Evolutionary conservation across 1,140 invertebrate species (phyloP).

Genomic region (Luehdorfia chinensis): DNA sequence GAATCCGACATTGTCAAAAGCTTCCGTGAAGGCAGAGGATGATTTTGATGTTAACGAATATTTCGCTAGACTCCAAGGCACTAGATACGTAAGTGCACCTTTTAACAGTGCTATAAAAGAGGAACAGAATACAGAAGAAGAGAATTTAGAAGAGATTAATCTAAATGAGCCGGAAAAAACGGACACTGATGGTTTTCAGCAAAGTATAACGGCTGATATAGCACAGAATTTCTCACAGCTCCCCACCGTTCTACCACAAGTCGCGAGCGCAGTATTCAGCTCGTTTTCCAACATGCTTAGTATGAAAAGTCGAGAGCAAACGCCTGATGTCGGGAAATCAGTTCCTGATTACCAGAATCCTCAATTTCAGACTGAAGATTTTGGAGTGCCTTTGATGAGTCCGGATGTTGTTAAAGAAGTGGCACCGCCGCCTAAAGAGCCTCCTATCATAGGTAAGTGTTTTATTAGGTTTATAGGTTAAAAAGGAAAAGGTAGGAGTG

Average conservation of each 20-base stretch:
- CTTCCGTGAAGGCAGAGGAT: constrained; percentile 47
- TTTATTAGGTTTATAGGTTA: no score
- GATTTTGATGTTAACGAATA: constrained; percentile 74
- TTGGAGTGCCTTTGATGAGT: constrained; percentile 25
- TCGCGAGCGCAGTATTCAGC: constrained; percentile 78
- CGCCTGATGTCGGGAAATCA: constrained; percentile 34
- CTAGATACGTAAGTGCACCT: constrained; percentile 60
- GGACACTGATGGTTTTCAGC: constrained; percentile 39
- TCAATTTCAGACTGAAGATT: constrained; percentile 12
- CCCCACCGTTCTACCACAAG: constrained; percentile 73
- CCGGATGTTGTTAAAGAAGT: constrained; percentile 33
- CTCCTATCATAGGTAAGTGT: constrained; percentile 48
- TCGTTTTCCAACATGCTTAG: constrained; percentile 78
- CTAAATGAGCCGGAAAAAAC: constrained; percentile 58
- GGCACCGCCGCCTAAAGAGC: constrained; percentile 44
- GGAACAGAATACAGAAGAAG: constrained; percentile 42
- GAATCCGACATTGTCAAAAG: constrained; percentile 32
- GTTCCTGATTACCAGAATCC: constrained; percentile 11
- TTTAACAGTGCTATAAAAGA: constrained; percentile 43
- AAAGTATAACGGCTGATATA: constrained; percentile 76
- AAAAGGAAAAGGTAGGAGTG: no score
- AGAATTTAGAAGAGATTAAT: constrained; percentile 67
- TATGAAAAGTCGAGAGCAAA: constrained; percentile 54
- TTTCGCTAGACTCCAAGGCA: constrained; percentile 66
- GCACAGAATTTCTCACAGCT: constrained; percentile 78